Conservation (phyloP, 2,888 invertebrate genomes). For the Drosophila longiperda region DNA sequence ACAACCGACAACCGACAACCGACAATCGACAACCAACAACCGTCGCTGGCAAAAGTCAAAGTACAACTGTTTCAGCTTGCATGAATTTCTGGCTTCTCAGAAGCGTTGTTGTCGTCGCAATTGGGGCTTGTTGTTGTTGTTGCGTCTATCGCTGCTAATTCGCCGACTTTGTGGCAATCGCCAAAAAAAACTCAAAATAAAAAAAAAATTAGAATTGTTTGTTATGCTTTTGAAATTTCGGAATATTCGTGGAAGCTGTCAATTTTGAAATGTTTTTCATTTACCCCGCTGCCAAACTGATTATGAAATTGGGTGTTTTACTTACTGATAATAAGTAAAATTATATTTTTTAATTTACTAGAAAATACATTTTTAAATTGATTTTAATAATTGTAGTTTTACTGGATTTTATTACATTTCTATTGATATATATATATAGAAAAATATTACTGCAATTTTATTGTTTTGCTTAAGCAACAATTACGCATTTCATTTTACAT, state of each 20-base stretch:
- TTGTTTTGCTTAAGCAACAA: not conserved
- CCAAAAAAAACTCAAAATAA: conserved; percentile 18
- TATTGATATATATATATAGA: not conserved
- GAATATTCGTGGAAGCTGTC: conserved; percentile 15
- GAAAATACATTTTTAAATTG: not conserved
- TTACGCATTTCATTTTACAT: not conserved
- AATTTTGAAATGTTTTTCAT: conserved; percentile 19
- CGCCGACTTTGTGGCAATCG: conserved; percentile 24
- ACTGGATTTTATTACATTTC: not conserved
- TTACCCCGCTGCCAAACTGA: not conserved
- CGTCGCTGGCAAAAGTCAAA: conserved; percentile 70
- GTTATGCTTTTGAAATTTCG: conserved; percentile 32
- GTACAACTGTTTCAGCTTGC: conserved; percentile 60
- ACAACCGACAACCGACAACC: conserved; percentile 17
- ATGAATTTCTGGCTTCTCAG: conserved; percentile 49
- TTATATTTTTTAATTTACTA: not conserved
- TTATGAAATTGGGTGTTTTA: not conserved
- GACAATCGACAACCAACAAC: conserved; percentile 35
- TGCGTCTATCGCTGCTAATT: conserved; percentile 37
- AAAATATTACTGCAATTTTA: not conserved
- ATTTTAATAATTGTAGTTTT: not conserved
- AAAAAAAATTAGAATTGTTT: conserved; percentile 15
- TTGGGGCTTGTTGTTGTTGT: conserved; percentile 12
- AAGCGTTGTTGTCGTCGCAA: conserved; percentile 20
- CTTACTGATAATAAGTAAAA: not conserved